Percentiles rank a stretch among this genome's conserved stretches.
These are phyloP conservation scores for Drosophila eugracilis DNA, from an alignment of 1,140 invertebrate genomes.

Conservation along the genomic window DNA sequence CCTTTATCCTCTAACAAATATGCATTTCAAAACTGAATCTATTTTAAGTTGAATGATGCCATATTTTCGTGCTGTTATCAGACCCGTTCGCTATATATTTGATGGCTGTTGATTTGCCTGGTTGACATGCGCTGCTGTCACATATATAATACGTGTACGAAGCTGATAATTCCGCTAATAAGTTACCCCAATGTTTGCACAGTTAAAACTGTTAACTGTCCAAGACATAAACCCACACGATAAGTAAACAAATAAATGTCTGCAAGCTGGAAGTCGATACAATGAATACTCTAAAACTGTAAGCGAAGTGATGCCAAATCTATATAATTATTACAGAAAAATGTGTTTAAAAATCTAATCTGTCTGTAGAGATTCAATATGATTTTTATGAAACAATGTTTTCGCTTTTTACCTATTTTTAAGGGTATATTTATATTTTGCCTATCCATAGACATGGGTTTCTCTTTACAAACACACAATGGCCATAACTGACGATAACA, in stretches of 20 bases:
- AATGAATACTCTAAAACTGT: conserved; percentile 3
- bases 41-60: not conserved
- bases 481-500: conserved; percentile 49
- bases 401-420: not conserved
- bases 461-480: conserved; percentile 15
- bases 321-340: not conserved
- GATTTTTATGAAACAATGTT: no score
- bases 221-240: conserved; percentile 28
- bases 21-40: not conserved
- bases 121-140: conserved; percentile 60
- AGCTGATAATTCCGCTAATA: conserved; percentile 70
- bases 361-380: not conserved
- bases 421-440: conserved; percentile 4
- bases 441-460: conserved; percentile 1
- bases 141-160: conserved; percentile 38
- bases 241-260: conserved; percentile 23
- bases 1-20: no score
- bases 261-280: no score
- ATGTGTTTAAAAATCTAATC: no score
- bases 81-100: conserved; percentile 23
- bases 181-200: conserved; percentile 60
- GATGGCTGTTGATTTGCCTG: conserved; percentile 34
- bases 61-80: conserved; percentile 1
- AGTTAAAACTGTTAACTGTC: conserved; percentile 70
- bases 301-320: not conserved